Conservation (phyloP, 2,113 vertebrate species). For the Phyllostomus hastatus region DNA sequence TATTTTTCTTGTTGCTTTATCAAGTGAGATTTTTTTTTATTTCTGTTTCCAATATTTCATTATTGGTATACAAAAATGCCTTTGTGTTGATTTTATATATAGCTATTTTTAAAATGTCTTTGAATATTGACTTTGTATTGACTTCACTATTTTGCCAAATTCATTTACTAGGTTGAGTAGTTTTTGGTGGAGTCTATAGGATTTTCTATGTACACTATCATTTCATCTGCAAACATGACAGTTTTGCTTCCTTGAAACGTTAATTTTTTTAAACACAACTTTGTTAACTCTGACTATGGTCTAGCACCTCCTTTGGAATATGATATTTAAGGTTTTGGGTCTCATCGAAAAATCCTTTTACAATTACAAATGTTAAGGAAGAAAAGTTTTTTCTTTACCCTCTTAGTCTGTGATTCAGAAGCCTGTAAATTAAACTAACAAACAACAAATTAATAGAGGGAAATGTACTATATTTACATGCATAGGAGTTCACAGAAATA, state of each 20-base stretch:
- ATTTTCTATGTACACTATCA: no score
- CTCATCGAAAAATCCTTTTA: background rate
- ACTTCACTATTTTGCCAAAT: no score
- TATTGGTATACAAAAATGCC: no score
- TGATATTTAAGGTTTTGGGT: background rate
- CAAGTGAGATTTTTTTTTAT: no score
- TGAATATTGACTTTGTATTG: no score
- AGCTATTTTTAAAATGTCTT: no score
- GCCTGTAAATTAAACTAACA: background rate
- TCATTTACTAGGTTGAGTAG: no score
- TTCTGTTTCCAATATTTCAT: no score
- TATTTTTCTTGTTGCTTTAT: no score
- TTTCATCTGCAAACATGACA: no score
- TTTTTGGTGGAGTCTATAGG: no score
- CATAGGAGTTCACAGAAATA: background rate
- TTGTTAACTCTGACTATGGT: background rate
- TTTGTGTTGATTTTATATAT: no score
- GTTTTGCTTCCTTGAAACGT: background rate
- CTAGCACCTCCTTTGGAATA: background rate
- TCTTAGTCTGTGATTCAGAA: background rate
- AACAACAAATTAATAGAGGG: background rate
- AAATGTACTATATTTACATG: background rate
- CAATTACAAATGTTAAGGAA: background rate
- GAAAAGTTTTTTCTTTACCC: background rate
- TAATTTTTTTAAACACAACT: background rate